phyloP scores from a whole-genome alignment of 2,797 vertebrate genomes.

The Lepus townsendii region DNA sequence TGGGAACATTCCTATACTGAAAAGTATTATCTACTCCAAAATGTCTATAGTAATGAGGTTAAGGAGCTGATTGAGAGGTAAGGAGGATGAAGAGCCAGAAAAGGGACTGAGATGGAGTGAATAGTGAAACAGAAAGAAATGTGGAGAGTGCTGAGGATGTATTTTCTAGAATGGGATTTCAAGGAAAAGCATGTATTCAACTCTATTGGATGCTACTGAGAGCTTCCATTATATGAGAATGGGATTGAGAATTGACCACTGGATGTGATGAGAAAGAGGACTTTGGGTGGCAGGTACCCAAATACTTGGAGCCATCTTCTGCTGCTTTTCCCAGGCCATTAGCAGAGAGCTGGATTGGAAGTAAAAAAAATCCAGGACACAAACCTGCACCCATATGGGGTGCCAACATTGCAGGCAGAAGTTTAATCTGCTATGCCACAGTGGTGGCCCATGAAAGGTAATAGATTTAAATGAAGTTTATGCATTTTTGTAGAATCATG shows the following conservation, averaged over 20 bases:
- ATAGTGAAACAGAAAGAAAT: not conserved
- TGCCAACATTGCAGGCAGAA: too few relatives aligned
- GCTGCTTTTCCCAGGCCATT: too few relatives aligned
- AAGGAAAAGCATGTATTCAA: not conserved
- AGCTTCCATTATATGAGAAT: not conserved
- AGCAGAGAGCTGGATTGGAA: too few relatives aligned
- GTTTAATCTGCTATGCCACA: too few relatives aligned
- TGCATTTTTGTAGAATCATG: not conserved
- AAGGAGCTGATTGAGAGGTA: not conserved
- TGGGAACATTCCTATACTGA: not conserved
- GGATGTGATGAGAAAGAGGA: not conserved
- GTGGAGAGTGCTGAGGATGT: not conserved
- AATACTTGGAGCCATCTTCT: too few relatives aligned
- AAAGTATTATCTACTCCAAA: not conserved
- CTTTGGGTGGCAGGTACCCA: not conserved
- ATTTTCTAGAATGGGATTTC: not conserved
- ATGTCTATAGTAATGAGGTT: not conserved
- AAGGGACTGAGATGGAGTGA: not conserved
- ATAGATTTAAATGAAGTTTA: not conserved
- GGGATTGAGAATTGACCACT: not conserved
- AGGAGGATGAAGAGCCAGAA: not conserved
- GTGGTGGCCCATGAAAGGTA: not conserved
- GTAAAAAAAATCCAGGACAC: too few relatives aligned
- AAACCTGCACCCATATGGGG: too few relatives aligned
- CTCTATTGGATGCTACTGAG: not conserved